Conservation (phyloP, 1,140 invertebrate genomes). For the Aethina tumida region DNA sequence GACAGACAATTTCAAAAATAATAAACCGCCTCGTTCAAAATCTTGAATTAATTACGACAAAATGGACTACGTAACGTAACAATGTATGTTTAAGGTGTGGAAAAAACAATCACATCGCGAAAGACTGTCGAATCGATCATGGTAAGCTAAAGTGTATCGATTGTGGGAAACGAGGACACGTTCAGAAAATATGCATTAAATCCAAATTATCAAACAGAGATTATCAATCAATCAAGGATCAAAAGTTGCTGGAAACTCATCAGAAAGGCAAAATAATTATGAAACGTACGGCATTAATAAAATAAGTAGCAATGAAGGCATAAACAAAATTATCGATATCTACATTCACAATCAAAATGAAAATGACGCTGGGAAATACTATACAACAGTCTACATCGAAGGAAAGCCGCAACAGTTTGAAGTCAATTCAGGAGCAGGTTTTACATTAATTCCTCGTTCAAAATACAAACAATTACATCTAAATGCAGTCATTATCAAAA, state of each 20-base stretch:
- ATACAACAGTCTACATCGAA: too few species aligned
- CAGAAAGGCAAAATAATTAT: not conserved
- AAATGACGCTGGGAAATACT: not conserved
- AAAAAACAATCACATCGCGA: constrained; percentile 1
- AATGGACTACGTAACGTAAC: not conserved
- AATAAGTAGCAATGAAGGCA: not conserved
- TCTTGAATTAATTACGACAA: not conserved
- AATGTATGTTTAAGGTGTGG: not conserved
- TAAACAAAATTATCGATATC: not conserved
- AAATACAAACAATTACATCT: too few species aligned
- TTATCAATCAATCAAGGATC: too few species aligned
- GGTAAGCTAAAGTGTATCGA: not conserved
- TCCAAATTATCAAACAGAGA: too few species aligned
- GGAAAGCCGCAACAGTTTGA: too few species aligned
- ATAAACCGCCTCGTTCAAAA: constrained; percentile 1
- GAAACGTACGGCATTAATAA: not conserved
- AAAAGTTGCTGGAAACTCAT: too few species aligned
- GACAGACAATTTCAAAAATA: too few species aligned
- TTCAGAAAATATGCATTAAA: not conserved
- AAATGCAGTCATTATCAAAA: too few species aligned
- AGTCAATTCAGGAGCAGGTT: too few species aligned
- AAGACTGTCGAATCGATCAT: not conserved
- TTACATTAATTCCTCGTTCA: too few species aligned
- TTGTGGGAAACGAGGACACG: not conserved
- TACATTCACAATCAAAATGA: not conserved